These are phyloP conservation scores for Pygocentrus nattereri DNA, from an alignment of 2,797 vertebrate genomes.

Conservation along the genomic window DNA sequence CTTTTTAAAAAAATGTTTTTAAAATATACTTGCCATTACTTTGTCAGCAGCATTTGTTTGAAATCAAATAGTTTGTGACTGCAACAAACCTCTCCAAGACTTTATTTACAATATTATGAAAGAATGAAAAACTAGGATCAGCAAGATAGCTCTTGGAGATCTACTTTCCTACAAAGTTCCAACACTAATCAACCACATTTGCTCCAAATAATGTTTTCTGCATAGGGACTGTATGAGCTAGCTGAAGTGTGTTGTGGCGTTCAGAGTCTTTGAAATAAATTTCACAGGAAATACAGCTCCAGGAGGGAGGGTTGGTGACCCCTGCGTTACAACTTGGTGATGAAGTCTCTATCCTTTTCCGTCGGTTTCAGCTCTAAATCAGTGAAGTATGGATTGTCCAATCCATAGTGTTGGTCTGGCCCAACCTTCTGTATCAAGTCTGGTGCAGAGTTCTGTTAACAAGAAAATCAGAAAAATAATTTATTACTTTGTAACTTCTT, in stretches of 20 bases:
- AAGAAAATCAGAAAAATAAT: conserved; percentile 1
- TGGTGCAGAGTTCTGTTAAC: conserved; percentile 38
- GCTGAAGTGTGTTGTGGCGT: neutral
- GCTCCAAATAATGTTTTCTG: neutral
- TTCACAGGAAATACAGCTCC: neutral
- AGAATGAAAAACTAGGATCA: neutral
- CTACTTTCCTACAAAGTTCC: neutral
- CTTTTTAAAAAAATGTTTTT: neutral
- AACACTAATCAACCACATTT: neutral
- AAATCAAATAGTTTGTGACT: neutral
- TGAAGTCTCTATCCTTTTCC: conserved; percentile 61
- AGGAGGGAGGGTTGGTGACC: neutral
- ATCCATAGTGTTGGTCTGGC: conserved; percentile 55
- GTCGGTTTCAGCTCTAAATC: conserved; percentile 54
- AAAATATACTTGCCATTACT: neutral
- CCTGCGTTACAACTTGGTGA: conserved; percentile 71
- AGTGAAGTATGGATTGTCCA: conserved; percentile 65
- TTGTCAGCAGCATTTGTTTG: neutral
- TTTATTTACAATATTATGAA: conserved; percentile 10
- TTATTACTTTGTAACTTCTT: no score
- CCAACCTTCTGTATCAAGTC: conserved; percentile 62
- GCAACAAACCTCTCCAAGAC: neutral
- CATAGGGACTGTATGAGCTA: neutral
- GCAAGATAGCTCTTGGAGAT: neutral
- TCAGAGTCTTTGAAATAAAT: neutral